Base-by-base conservation (phyloP, 2,113 vertebrate species). In the Tetrao urogallus region DNA sequence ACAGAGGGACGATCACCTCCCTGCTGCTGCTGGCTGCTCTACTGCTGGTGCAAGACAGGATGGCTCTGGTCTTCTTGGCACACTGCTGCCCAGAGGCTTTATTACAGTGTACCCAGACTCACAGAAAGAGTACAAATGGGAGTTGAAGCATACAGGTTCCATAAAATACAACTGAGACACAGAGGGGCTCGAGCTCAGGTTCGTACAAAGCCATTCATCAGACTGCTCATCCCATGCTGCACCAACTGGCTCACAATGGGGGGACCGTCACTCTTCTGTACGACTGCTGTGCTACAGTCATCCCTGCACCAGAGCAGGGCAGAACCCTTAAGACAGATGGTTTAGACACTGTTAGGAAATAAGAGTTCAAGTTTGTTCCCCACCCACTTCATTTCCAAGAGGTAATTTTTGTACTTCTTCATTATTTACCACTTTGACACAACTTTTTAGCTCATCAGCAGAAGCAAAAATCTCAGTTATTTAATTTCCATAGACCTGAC, bases 401-500 rank as follows among this genome's bases (percentile, higher is more conserved):
- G 40, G 11, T 32, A 82, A 48, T 34, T n/a, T 42, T 91, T 70
- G 73, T 6, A 80, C 24, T 25, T n/a, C 36, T 50, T 70, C 64
- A 43, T 57, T 75, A 60, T 73, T 94, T 66, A 85, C 75, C 13
- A 54, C 19, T 48, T 67, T 50, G 32, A 54, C 25, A 84, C 56
- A 77, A 71, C 1, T 1, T 45, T 83, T 83, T 30, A 63, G 50
- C 56, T 88, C 57, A 77, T 18, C 19, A 89, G n/a, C 14, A 88
- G 42, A 74, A 65, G 21, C 60, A 45, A 79, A 82, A 34, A 13
- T 25, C 2, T 14, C 52, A 71, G 63, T 79, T 90, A 56, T 25
- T 94, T 88, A 50, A 86, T 86, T 94, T 83, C 47, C 64, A 64
- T 7, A 71, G 75, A 64, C 67, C 81, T 74, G 30, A 76, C 32